Evolutionary conservation across 2,797 vertebrate genomes (phyloP), one percentile per base, ranked within the genome.

Genomic region (Aphelocoma californica): DNA sequence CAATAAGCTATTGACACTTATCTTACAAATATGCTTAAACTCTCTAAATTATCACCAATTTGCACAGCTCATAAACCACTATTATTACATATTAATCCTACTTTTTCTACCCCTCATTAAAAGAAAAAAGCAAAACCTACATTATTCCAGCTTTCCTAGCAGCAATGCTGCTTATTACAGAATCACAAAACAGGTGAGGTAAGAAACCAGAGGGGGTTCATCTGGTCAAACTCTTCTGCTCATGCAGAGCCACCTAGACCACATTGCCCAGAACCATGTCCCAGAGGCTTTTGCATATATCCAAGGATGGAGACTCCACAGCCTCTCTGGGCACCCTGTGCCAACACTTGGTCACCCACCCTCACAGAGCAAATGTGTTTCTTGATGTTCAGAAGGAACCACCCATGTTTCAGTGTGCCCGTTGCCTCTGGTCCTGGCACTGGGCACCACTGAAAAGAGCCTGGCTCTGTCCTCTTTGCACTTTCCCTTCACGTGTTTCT

Each of bases 221-320:
- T 12, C 15, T 17, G 2, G 48, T 50, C 36, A 25, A 83, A 54
- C 14, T 8, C 28, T 36, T 44, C 65, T 44, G 36, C 53, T 60
- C 60, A 66, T 36, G 47, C 15, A 4, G 1, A 51, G 11, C 12
- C 26, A 56, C 18, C 38, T 1, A 38, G 15, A 78, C 10, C 32
- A 65, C 17, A 10, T 0, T 34, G 38, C 18, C 47, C 54, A 69
- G 67, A 62, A 36, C 29, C 3, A 11, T 0, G 4, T 25, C 42
- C 32, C 34, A 47, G 8, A 0, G 1, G 24, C 10, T 69, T 77
- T 0, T 36, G 17, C n/a, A 0, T 5, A 50, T 14, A 48, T 48
- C 31, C 48, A 62, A 53, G 24, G 23, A 62, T 10, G 12, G 18
- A 66, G 36, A 61, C 18, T 61, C 28, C 40, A 78, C 17, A 15